Evolutionary conservation across 2,113 vertebrate genomes (phyloP).

Genomic region (Alligator sinensis): DNA sequence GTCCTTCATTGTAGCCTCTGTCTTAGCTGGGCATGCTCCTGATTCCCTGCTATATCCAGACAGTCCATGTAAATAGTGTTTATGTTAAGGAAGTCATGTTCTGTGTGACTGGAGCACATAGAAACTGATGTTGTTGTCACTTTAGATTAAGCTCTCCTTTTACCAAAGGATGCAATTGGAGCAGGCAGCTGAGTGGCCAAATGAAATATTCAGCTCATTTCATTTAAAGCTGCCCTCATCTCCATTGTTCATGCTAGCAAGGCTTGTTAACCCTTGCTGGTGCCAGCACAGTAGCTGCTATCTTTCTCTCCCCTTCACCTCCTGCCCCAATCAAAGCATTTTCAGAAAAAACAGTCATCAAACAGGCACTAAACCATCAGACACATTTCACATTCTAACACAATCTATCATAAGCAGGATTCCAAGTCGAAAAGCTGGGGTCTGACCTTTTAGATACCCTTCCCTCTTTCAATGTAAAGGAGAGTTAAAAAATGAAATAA

Average conservation of each 20-base stretch:
- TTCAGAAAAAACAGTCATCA: neutral
- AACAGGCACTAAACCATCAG: too few relatives aligned
- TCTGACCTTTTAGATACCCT: neutral
- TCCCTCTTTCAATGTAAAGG: neutral
- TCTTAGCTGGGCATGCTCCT: conserved; percentile 78
- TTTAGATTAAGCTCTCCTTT: conserved; percentile 87
- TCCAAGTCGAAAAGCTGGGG: neutral
- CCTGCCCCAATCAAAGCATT: neutral
- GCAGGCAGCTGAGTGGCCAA: conserved; percentile 86
- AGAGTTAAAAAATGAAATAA: neutral
- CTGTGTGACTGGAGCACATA: conserved; percentile 88
- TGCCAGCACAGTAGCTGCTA: conserved; percentile 34
- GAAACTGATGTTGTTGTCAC: conserved; percentile 93
- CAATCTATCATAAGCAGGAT: neutral
- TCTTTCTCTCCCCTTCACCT: fast-evolving
- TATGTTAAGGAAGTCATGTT: conserved; percentile 92
- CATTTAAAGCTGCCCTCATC: conserved; percentile 85
- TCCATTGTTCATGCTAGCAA: conserved; percentile 83
- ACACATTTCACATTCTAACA: too few relatives aligned
- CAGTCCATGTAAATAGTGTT: conserved; percentile 86
- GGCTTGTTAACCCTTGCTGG: conserved; percentile 79
- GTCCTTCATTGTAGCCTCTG: conserved; percentile 78
- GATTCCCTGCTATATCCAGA: conserved; percentile 76
- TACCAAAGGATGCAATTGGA: conserved; percentile 84
- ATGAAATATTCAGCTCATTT: conserved; percentile 93